These are phyloP conservation scores for Gnathonemus longibarbis DNA, from an alignment of 2,113 vertebrate species.

Conservation along the genomic window DNA sequence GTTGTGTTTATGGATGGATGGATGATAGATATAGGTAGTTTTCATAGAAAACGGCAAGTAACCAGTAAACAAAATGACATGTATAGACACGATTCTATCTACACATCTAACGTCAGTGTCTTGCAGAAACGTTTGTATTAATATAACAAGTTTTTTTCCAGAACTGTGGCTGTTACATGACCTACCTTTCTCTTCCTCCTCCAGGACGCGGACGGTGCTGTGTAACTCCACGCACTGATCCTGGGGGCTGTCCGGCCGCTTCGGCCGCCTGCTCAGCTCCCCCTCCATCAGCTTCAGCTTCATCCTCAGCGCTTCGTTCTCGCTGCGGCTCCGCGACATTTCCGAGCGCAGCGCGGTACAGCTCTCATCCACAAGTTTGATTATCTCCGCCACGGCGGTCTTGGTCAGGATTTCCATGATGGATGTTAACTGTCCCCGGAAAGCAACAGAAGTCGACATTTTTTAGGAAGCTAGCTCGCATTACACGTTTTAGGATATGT, in stretches of 20 bases:
- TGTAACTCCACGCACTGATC: neutral
- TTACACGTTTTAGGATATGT: neutral
- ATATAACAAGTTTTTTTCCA: neutral
- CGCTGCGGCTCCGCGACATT: neutral
- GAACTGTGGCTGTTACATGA: neutral
- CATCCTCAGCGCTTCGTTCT: neutral
- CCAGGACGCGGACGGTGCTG: neutral
- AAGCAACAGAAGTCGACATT: conserved; percentile 12
- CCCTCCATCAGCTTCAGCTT: conserved; percentile 8
- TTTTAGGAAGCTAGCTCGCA: neutral
- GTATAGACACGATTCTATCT: neutral
- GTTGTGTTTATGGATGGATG: neutral
- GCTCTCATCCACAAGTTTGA: conserved; percentile 14
- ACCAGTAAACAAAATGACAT: neutral
- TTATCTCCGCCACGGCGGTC: conserved; percentile 13
- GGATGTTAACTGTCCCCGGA: conserved; percentile 12
- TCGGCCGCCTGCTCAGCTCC: neutral
- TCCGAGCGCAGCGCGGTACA: neutral
- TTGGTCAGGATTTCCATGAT: conserved; percentile 14
- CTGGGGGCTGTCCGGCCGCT: neutral
- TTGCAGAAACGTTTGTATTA: neutral
- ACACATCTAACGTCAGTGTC: neutral
- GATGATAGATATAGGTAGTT: neutral
- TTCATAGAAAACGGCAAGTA: neutral
- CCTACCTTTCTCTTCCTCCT: neutral